Conservation (phyloP, 2,888 invertebrate genomes). For the Oscheius sp. region DNA sequence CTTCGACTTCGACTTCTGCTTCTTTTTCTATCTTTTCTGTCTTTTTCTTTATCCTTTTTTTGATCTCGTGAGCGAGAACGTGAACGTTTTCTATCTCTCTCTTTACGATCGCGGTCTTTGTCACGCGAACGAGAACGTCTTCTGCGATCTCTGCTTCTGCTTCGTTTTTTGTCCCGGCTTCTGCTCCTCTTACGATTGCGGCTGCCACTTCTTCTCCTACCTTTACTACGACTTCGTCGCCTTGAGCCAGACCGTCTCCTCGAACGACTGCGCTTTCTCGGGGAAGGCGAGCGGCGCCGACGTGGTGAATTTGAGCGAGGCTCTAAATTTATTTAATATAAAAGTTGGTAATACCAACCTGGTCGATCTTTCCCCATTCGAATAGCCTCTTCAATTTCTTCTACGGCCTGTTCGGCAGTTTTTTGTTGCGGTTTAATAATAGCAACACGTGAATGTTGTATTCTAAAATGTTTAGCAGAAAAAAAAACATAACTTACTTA, state of each 20-base stretch:
- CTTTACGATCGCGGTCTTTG: conserved; percentile 35
- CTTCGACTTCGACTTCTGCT: conserved; percentile 29
- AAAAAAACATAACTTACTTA: conserved; percentile 56
- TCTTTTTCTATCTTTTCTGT: conserved; percentile 32
- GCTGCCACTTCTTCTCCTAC: conserved; percentile 43
- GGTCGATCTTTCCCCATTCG: conserved; percentile 75
- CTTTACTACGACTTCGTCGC: conserved; percentile 33
- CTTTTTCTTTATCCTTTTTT: conserved; percentile 32
- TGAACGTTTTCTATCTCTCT: conserved; percentile 44
- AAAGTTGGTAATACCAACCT: conserved; percentile 6
- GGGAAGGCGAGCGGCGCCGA: conserved; percentile 49
- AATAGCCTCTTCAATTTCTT: conserved; percentile 96
- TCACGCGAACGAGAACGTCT: conserved; percentile 37
- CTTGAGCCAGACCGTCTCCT: conserved; percentile 34
- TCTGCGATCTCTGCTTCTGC: conserved; percentile 26
- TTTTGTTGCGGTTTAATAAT: conserved; percentile 88
- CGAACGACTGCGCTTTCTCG: conserved; percentile 34
- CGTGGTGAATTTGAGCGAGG: conserved; percentile 47
- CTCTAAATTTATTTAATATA: background rate
- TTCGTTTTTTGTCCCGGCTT: conserved; percentile 28
- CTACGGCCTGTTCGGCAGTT: conserved; percentile 91
- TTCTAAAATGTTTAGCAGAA: too few species aligned
- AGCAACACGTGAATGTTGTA: conserved; percentile 89
- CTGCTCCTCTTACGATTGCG: conserved; percentile 32
- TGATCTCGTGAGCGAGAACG: conserved; percentile 39